Percentiles rank a stretch among this genome's conserved stretches.
Conservation (phyloP, 2,888 invertebrate species). For the Andrena dorsata region DNA sequence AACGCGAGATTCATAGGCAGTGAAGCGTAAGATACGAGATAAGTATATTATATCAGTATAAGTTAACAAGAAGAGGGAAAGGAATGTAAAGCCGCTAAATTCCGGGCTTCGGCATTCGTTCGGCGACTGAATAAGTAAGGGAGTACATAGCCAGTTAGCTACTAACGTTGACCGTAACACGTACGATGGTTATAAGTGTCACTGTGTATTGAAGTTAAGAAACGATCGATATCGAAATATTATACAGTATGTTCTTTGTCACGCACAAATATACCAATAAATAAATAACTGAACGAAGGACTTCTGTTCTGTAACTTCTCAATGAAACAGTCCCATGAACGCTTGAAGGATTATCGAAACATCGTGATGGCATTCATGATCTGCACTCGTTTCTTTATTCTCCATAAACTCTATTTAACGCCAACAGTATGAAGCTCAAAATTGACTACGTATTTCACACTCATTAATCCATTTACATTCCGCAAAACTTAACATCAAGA, state of each 20-base stretch:
- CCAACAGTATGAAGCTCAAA: background rate
- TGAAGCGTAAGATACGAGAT: slow-evolving; percentile 5
- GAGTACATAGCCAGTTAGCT: slow-evolving; percentile 18
- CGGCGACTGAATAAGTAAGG: background rate
- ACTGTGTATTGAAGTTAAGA: slow-evolving; percentile 33
- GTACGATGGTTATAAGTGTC: slow-evolving; percentile 6
- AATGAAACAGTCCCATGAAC: slow-evolving; percentile 36
- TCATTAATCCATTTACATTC: no score
- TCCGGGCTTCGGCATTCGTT: background rate
- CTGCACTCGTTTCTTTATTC: background rate
- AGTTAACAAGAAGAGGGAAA: slow-evolving; percentile 9
- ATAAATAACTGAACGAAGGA: slow-evolving; percentile 53
- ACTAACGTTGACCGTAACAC: background rate
- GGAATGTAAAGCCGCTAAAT: background rate
- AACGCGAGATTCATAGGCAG: background rate
- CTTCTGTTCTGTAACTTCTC: slow-evolving; percentile 51
- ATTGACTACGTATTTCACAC: no score
- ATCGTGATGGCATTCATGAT: background rate
- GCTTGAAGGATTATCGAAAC: background rate
- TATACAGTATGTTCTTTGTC: slow-evolving; percentile 53
- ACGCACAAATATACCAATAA: slow-evolving; percentile 61
- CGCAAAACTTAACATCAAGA: no score
- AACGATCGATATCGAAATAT: slow-evolving; percentile 40
- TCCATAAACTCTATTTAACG: background rate
- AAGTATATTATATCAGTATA: slow-evolving; percentile 13